phyloP scores from a whole-genome alignment of 1,140 invertebrate genomes.

The Magallana gigas region DNA sequence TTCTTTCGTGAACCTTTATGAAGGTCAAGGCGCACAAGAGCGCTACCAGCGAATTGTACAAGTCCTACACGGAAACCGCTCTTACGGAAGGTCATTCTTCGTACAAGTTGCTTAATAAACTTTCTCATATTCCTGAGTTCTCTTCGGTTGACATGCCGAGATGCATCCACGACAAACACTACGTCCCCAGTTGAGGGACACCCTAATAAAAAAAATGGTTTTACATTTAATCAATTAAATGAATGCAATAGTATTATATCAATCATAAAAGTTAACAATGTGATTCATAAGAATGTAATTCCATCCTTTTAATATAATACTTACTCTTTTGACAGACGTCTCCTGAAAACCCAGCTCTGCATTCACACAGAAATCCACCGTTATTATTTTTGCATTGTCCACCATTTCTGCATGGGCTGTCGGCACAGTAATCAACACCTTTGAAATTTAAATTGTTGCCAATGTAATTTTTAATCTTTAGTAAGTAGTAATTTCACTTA shows the following conservation, averaged over 20 bases:
- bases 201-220: slow-evolving; percentile 49
- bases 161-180: slow-evolving; percentile 73
- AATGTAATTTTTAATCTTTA: no score
- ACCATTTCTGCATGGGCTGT: slow-evolving; percentile 91
- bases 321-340: slow-evolving; percentile 88
- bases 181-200: slow-evolving; percentile 69
- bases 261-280: background rate
- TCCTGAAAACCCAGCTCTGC: slow-evolving; percentile 96
- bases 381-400: slow-evolving; percentile 88
- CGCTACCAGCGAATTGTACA: slow-evolving; percentile 62
- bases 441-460: background rate
- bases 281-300: background rate
- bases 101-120: slow-evolving; percentile 65
- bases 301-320: background rate
- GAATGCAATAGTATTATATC: background rate
- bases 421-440: slow-evolving; percentile 58
- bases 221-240: background rate
- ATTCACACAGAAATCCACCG: slow-evolving; percentile 81
- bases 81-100: slow-evolving; percentile 66
- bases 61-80: slow-evolving; percentile 68
- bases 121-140: slow-evolving; percentile 68
- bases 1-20: slow-evolving; percentile 64
- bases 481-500: no score
- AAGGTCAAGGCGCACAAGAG: slow-evolving; percentile 64
- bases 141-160: slow-evolving; percentile 66